Conservation (phyloP, 2,113 vertebrate genomes). For the Sakesphorus luctuosus region DNA sequence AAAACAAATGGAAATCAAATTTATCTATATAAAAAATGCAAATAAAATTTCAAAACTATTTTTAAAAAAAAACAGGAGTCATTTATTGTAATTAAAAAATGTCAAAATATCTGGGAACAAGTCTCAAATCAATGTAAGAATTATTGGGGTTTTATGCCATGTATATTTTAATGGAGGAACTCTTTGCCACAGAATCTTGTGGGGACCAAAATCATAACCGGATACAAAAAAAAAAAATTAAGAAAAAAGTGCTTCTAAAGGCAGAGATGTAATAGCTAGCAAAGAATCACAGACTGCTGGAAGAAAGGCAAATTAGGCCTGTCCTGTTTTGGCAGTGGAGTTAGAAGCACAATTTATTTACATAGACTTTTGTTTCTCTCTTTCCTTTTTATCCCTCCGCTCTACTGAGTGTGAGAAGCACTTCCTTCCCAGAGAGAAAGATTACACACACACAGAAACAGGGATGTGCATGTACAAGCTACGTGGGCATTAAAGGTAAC, state of each 20-base stretch:
- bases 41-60: background rate
- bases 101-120: background rate
- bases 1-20: background rate
- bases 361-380: background rate
- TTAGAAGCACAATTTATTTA: background rate
- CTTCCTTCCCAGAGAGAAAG: background rate
- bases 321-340: background rate
- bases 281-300: background rate
- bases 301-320: background rate
- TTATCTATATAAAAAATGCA: background rate
- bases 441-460: background rate
- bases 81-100: background rate
- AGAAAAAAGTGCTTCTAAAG: background rate
- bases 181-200: background rate
- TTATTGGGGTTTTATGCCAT: background rate
- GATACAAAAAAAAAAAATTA: background rate
- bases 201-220: background rate
- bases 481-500: no score
- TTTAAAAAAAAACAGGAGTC: background rate
- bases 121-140: background rate
- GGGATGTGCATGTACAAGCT: rapidly evolving
- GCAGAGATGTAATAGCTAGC: background rate
- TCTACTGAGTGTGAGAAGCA: rapidly evolving
- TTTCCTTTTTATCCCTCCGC: background rate
- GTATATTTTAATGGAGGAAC: background rate